phyloP scores from a whole-genome alignment of 1,140 invertebrate genomes.

The Oppia nitens region DNA sequence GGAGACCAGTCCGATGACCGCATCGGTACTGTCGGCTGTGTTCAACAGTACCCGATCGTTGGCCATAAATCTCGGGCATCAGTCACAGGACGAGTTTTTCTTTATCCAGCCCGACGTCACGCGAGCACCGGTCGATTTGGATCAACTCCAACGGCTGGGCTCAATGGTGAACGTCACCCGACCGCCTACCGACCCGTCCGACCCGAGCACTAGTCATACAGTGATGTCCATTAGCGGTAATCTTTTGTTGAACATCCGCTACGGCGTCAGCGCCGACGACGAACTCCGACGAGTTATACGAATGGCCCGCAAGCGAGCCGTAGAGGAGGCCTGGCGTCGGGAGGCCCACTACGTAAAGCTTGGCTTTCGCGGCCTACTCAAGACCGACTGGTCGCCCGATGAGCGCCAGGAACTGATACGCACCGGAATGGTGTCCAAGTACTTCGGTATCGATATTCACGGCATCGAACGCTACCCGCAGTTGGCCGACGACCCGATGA shows the following conservation, averaged over 20 bases:
- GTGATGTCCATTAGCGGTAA: constrained; percentile 18
- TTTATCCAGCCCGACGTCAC: constrained; percentile 82
- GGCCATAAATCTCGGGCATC: constrained; percentile 69
- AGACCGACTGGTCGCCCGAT: constrained; percentile 36
- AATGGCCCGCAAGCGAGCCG: constrained; percentile 64
- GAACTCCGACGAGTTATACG: constrained; percentile 70
- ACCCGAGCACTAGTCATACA: constrained; percentile 24
- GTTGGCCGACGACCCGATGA: constrained; percentile 84
- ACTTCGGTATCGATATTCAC: constrained; percentile 77
- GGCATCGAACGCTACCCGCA: constrained; percentile 73
- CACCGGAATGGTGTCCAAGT: constrained; percentile 55
- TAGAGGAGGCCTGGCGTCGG: constrained; percentile 75
- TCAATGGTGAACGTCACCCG: constrained; percentile 66
- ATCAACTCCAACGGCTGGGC: constrained; percentile 52
- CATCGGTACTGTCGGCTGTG: constrained; percentile 81
- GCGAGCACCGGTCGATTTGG: constrained; percentile 67
- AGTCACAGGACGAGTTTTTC: constrained; percentile 82
- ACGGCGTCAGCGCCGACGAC: constrained; percentile 71
- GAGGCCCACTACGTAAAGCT: constrained; percentile 61
- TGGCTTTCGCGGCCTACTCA: constrained; percentile 35
- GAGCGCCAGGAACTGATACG: constrained; percentile 77
- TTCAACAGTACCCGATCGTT: constrained; percentile 77
- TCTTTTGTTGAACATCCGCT: constrained; percentile 36
- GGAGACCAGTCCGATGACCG: constrained; percentile 63
- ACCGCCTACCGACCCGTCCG: constrained; percentile 4